phyloP scores from a whole-genome alignment of 2,797 vertebrate genomes.

The Sebastes taczanowskii region DNA sequence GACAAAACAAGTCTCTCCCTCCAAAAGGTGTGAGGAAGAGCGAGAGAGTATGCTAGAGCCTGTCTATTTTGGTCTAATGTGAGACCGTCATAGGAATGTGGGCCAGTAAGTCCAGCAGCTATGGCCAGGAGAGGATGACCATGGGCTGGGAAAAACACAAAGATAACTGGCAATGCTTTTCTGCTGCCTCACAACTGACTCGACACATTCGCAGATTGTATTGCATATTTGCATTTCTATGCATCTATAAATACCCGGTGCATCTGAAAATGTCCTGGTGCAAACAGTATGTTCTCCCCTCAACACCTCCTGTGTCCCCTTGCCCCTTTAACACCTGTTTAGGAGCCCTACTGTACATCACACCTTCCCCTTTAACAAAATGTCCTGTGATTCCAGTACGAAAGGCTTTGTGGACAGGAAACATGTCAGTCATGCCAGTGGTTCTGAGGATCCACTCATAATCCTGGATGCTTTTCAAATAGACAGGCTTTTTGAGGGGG shows the following conservation, averaged over 20 bases:
- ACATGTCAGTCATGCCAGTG: constrained; percentile 38
- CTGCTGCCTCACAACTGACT: constrained; percentile 40
- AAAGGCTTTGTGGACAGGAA: constrained; percentile 49
- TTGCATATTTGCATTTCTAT: constrained; percentile 62
- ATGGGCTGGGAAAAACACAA: constrained; percentile 21
- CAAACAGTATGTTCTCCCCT: constrained; percentile 4
- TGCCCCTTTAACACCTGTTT: constrained; percentile 20
- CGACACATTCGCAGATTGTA: constrained; percentile 30
- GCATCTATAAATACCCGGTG: constrained; percentile 61
- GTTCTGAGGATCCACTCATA: constrained; percentile 48
- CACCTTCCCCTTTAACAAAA: constrained; percentile 60
- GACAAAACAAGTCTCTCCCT: constrained; percentile 42
- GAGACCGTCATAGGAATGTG: constrained; percentile 55
- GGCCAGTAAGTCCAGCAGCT: constrained; percentile 34
- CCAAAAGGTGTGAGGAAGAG: constrained; percentile 35
- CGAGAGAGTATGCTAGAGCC: constrained; percentile 13
- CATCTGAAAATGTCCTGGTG: constrained; percentile 41
- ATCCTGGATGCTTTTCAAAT: constrained; percentile 44
- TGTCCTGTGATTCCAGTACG: constrained; percentile 48
- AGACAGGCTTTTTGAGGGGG: constrained; percentile 30
- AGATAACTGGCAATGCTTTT: constrained; percentile 13
- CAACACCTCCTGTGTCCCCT: constrained; percentile 13
- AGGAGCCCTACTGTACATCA: constrained; percentile 36
- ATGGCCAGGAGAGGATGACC: constrained; percentile 34
- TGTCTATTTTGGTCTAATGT: constrained; percentile 57